phyloP scores from a whole-genome alignment of 2,113 vertebrate species.

The Catharus minimus region DNA sequence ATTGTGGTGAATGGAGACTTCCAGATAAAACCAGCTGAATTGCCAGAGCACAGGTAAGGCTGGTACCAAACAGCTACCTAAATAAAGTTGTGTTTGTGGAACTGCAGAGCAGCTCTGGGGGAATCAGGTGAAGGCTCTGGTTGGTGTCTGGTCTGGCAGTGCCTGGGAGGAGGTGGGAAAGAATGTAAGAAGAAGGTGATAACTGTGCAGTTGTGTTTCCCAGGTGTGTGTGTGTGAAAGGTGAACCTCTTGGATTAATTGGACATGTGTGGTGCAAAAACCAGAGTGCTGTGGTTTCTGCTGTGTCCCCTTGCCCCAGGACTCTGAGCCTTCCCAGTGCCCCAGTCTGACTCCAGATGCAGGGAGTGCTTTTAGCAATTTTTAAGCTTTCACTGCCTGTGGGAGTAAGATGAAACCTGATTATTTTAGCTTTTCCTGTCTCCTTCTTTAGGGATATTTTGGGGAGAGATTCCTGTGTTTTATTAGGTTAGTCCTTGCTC shows the following conservation, averaged over 20 bases:
- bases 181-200: not conserved
- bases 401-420: not conserved
- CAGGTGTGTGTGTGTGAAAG: not conserved
- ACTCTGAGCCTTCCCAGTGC: not conserved
- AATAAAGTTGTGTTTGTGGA: not conserved
- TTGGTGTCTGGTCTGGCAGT: not conserved
- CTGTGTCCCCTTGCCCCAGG: not conserved
- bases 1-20: constrained; percentile 90
- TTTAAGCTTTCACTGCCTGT: not conserved
- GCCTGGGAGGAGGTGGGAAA: not conserved
- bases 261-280: not conserved
- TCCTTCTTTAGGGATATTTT: not conserved
- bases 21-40: constrained; percentile 84
- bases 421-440: not conserved
- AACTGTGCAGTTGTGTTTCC: not conserved
- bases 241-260: not conserved
- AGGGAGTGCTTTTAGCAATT: not conserved
- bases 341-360: not conserved
- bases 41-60: constrained; percentile 88
- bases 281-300: not conserved
- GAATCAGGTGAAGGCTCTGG: not conserved
- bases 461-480: not conserved
- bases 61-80: not conserved
- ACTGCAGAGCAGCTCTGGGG: not conserved
- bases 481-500: not conserved